Evolutionary conservation across 2,888 invertebrate genomes (phyloP).

Genomic region (Hydrotaea cyrtoneurina): DNA sequence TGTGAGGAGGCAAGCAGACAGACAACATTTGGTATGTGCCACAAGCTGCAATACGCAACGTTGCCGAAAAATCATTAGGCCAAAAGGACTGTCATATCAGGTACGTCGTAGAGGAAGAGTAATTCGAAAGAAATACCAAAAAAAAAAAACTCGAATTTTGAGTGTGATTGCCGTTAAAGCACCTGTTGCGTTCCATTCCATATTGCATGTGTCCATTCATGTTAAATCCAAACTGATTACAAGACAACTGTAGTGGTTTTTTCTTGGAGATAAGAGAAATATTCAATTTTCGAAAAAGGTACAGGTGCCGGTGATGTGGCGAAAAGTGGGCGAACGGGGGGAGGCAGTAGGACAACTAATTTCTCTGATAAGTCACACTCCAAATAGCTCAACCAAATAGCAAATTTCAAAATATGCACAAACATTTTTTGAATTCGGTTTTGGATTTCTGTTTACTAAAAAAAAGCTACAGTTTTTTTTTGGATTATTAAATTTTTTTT

Average conservation of each 20-base stretch:
- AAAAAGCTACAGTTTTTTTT: too few relatives aligned
- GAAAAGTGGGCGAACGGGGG: too few relatives aligned
- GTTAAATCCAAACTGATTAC: background rate
- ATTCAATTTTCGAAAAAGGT: too few relatives aligned
- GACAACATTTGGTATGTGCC: conserved; percentile 16
- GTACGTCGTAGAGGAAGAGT: background rate
- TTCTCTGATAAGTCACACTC: too few relatives aligned
- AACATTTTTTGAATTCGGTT: too few relatives aligned
- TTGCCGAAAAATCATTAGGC: conserved; percentile 10
- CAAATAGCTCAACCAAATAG: too few relatives aligned
- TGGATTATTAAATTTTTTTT: too few relatives aligned
- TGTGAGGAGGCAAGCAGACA: background rate
- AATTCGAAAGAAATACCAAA: too few relatives aligned
- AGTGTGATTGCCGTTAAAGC: background rate
- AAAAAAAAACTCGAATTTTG: background rate
- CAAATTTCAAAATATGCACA: too few relatives aligned
- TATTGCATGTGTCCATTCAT: background rate
- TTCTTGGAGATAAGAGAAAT: background rate
- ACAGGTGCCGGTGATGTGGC: too few relatives aligned
- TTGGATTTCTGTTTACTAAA: too few relatives aligned
- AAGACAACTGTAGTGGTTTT: background rate
- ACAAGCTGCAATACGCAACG: background rate
- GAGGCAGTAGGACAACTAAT: too few relatives aligned
- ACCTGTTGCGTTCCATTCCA: background rate
- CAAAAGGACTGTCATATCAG: background rate